Conservation (phyloP, 2,113 vertebrate species). For the Globicephala melas region DNA sequence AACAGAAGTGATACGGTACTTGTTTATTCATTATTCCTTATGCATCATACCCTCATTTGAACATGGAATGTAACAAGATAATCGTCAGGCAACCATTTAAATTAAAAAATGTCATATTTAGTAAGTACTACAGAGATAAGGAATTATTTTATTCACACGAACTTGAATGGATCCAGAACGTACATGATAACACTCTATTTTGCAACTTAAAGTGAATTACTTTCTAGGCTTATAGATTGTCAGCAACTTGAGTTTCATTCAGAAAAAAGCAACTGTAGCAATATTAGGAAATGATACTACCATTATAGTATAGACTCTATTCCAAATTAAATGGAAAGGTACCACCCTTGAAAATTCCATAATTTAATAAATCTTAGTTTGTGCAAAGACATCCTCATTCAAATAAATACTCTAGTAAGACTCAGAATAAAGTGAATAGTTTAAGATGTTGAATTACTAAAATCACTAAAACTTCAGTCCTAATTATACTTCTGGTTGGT, state of each 20-base stretch:
- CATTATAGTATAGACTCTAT: not conserved
- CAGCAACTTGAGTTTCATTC: constrained; percentile 14
- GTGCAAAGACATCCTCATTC: not conserved
- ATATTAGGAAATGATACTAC: not conserved
- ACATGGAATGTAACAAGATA: not conserved
- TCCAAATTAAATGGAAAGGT: not conserved
- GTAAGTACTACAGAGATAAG: not conserved
- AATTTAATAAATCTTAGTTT: not conserved
- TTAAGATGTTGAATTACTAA: not conserved
- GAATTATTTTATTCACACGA: not conserved
- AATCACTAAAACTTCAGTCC: not conserved
- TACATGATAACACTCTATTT: not conserved
- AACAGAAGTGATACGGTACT: not conserved
- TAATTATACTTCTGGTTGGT: not conserved
- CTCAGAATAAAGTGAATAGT: not conserved
- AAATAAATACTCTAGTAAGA: not conserved
- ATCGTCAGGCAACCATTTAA: not conserved
- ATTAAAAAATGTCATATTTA: not conserved
- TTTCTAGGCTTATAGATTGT: not conserved
- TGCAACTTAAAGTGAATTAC: not conserved
- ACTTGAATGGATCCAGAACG: not conserved
- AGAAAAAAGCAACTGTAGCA: not conserved
- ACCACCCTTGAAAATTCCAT: not conserved
- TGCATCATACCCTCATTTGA: not conserved
- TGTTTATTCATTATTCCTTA: not conserved